Percentiles rank a stretch among this genome's conserved stretches.
Conservation (phyloP, 2,113 vertebrate genomes). For the Cardinalis cardinalis region DNA sequence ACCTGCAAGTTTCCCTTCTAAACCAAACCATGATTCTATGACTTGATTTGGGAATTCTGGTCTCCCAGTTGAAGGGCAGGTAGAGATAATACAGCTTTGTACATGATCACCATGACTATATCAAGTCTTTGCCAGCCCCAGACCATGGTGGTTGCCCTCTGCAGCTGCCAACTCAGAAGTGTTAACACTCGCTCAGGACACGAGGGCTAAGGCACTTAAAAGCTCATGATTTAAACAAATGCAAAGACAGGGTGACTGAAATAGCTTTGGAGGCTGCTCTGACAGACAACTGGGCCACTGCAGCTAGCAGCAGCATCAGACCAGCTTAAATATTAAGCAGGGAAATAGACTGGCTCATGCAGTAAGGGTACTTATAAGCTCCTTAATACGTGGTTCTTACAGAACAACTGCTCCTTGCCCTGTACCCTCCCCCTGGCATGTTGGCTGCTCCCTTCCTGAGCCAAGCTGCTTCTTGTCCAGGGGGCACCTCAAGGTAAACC, state of each 20-base stretch:
- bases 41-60: neutral
- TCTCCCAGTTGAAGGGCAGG: neutral
- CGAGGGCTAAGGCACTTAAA: constrained; percentile 21
- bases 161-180: neutral
- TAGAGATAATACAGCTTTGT: neutral
- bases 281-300: neutral
- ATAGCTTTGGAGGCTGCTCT: constrained; percentile 15
- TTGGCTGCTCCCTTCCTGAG: neutral
- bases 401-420: neutral
- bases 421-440: neutral
- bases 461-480: neutral
- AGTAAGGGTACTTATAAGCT: neutral
- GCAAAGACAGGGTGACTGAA: neutral
- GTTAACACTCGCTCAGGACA: neutral
- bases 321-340: constrained; percentile 44
- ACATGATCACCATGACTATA: neutral
- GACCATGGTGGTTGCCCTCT: neutral
- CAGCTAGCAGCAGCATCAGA: constrained; percentile 11
- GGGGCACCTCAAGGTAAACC: neutral
- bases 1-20: neutral
- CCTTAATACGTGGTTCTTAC: neutral
- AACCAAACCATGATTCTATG: neutral
- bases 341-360: constrained; percentile 13
- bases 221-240: neutral
- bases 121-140: neutral